Evolutionary conservation across 1,140 invertebrate genomes (phyloP), one percentile per base, ranked within the genome.

Genomic region (Sycophila sp.): DNA sequence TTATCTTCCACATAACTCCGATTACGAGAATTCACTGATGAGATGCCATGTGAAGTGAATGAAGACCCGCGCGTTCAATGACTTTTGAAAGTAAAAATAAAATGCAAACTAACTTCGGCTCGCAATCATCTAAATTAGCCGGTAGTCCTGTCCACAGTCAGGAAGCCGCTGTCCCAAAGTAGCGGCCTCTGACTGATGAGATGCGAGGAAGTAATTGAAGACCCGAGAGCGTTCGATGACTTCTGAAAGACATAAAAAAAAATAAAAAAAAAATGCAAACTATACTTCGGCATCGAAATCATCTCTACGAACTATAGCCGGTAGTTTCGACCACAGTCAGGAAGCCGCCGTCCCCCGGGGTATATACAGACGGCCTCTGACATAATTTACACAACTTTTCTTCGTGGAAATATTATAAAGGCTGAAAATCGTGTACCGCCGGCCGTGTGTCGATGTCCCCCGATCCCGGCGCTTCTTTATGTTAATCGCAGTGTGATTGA

Each of bases 91-190:
- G 49, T 3, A 30, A 56, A 19, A 5, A 45, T 7, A 22, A 47
- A n/a, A 53, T 53, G 49, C 26, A 53, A 53, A 53, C 11, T 1
- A 26, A 30, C 26, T 47, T 11, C 45, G 13, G 45, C 22, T 53
- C 24, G 26, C n/a, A 53, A 53, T 26, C 24, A 53, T 53, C 49
- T 30, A 53, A 53, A 53, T 53, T 53, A 53, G 26, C 49, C 24
- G 24, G 49, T 47, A 47, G n/a, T n/a, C n/a, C n/a, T n/a, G n/a
- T n/a, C n/a, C n/a, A n/a, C 11, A 47, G 42, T 45, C 24, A 7
- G 19, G n/a, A 11, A 42, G 38, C 2, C 19, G 42, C 8, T 22
- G 42, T n/a, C n/a, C n/a, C n/a, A 19, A 7, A 22, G 19, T 8
- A 0, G 24, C 19, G 4, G 6, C 19, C 42, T 47, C 4, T 26